phyloP scores from a whole-genome alignment of 2,797 vertebrate genomes.

The Buphagus erythrorhynchus region DNA sequence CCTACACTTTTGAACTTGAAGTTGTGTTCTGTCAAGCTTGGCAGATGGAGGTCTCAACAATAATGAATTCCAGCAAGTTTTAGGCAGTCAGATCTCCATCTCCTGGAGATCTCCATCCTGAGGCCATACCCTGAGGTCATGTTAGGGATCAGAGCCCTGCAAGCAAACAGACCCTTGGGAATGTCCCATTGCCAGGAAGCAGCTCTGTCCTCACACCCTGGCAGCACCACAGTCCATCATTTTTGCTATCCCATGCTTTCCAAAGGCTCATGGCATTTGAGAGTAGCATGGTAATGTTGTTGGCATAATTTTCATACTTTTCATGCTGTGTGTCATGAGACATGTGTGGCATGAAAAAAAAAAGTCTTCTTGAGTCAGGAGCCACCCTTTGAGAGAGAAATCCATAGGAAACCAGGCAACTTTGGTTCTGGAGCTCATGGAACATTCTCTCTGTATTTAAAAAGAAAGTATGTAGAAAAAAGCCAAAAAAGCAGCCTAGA shows the following conservation, averaged over 20 bases:
- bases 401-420: neutral
- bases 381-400: neutral
- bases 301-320: neutral
- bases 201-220: neutral
- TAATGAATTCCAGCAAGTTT: neutral
- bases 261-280: neutral
- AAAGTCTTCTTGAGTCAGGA: neutral
- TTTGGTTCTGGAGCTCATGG: neutral
- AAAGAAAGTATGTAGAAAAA: neutral
- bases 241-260: neutral
- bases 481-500: neutral
- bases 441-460: neutral
- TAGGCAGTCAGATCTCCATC: neutral
- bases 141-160: neutral
- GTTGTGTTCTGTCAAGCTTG: neutral
- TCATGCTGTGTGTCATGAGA: accelerated
- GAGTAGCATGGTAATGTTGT: neutral
- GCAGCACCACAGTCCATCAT: neutral
- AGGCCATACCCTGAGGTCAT: neutral
- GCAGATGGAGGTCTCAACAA: neutral
- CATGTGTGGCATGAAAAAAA: neutral
- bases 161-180: neutral
- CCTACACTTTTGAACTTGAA: conserved; percentile 21
- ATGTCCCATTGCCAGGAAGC: neutral
- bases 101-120: neutral